Evolutionary conservation across 37 sponge, comb jelly and placozoan species (phyloP), one percentile per base, ranked within the genome.

Genomic region (Chondrosia reniformis): DNA sequence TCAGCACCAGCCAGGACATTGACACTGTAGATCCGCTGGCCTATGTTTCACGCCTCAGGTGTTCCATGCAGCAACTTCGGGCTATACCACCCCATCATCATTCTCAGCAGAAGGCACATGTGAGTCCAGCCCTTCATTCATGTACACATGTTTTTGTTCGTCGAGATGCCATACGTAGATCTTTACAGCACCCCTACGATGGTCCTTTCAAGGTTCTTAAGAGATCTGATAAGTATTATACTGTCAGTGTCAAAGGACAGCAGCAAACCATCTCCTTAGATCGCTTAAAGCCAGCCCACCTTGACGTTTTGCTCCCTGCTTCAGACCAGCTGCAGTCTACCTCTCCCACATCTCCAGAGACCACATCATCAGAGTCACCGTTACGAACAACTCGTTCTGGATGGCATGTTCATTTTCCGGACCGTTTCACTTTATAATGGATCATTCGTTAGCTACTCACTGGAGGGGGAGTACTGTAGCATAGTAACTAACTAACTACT

Each of bases 121-220:
- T 78, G 31, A 61, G 65, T 22, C 2, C 7, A 33, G 83, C 55
- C 24, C 74, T 81, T 43, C 5, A 22, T 1, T 49, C 31, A 7
- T 72, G 75, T 75, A 75, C 83, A 6, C 76, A 33, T 56, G 76
- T 74, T 13, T 83, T 83, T 63, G 67, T 61, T 12, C 84, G 84
- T 43, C 76, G 71, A n/a, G 84, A 83, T 33, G 77, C 72, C 33
- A 39, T 76, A 24, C 67, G 69, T 28, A 8, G 5, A 76, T 55
- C 84, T 5, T 55, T 83, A 2, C 84, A 83, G 46, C 67, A 37
- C 5, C 84, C 84, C 22, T 83, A 83, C 52, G 77, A 83, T 76
- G 84, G 83, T 28, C 83, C 83, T 27, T 83, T 36, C 76, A 36
- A 76, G 40, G 84, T 83, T 24, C 32, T 77, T 13, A 21, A 58